Conservation (phyloP, 2,113 vertebrate species). For the Tachycineta bicolor region DNA sequence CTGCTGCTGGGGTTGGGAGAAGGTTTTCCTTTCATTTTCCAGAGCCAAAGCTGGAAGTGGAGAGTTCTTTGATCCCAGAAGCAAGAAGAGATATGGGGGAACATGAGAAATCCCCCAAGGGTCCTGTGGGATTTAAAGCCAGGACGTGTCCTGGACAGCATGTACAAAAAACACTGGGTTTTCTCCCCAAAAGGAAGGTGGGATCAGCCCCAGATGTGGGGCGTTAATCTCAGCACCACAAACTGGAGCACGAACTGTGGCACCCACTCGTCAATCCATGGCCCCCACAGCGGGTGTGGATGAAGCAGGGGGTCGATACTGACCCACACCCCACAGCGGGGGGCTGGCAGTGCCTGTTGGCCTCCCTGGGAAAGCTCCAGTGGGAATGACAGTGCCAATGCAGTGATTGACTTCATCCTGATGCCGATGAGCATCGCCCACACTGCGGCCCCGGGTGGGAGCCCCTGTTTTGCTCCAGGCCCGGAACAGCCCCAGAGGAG, state of each 20-base stretch:
- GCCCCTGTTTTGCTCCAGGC: accelerated
- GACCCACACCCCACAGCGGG: neutral
- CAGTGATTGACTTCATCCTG: accelerated
- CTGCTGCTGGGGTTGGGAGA: neutral
- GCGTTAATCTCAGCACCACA: neutral
- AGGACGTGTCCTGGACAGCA: neutral
- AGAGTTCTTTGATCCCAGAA: neutral
- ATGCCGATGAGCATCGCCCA: accelerated
- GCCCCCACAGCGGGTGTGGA: neutral
- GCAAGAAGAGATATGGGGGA: neutral
- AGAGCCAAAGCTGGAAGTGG: neutral
- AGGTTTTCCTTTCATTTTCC: neutral
- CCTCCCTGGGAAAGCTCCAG: neutral
- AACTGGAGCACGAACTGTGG: accelerated
- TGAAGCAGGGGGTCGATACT: neutral
- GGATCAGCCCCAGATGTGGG: neutral
- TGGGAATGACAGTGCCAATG: accelerated
- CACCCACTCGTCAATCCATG: accelerated
- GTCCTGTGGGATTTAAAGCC: neutral
- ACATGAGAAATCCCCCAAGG: neutral
- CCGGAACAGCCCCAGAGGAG: neutral
- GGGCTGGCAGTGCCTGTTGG: neutral
- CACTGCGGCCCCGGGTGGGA: accelerated
- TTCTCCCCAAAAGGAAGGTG: neutral
- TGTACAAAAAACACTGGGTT: accelerated